Conservation (phyloP, 1,140 invertebrate genomes). For the Oedothorax gibbosus region DNA sequence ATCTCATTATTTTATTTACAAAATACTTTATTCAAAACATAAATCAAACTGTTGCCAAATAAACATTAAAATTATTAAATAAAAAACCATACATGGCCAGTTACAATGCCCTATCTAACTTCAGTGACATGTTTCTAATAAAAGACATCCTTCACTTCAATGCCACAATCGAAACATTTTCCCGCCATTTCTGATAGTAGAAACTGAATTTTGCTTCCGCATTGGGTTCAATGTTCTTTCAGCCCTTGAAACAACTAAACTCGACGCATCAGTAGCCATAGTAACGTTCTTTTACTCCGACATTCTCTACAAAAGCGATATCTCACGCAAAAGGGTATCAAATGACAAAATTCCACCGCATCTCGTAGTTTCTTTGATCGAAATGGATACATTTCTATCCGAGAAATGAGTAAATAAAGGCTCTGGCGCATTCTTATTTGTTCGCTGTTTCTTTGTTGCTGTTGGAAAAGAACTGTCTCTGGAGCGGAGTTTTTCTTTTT, state of each 20-base stretch:
- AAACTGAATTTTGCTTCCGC: background rate
- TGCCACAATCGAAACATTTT: background rate
- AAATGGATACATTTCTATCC: conserved; percentile 24
- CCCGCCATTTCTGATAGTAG: background rate
- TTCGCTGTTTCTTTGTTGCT: background rate
- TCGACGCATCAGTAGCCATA: background rate
- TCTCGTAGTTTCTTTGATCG: background rate
- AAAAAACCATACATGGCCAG: too few relatives aligned
- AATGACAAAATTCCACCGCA: conserved; percentile 29
- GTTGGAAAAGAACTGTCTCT: background rate
- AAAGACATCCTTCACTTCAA: too few relatives aligned
- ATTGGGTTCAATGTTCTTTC: conserved; percentile 32
- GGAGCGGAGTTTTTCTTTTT: background rate
- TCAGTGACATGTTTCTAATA: too few relatives aligned
- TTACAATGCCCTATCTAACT: too few relatives aligned
- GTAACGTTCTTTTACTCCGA: conserved; percentile 13
- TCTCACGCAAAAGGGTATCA: background rate
- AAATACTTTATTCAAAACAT: too few relatives aligned
- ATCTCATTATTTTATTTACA: too few relatives aligned
- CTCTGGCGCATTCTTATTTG: background rate
- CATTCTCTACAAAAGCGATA: background rate
- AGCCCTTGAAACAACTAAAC: background rate
- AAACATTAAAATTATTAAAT: too few relatives aligned
- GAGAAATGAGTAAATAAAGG: conserved; percentile 9
- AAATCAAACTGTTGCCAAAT: too few relatives aligned